Conservation (phyloP, 2,888 invertebrate species). For the Keiferia lycopersicella region DNA sequence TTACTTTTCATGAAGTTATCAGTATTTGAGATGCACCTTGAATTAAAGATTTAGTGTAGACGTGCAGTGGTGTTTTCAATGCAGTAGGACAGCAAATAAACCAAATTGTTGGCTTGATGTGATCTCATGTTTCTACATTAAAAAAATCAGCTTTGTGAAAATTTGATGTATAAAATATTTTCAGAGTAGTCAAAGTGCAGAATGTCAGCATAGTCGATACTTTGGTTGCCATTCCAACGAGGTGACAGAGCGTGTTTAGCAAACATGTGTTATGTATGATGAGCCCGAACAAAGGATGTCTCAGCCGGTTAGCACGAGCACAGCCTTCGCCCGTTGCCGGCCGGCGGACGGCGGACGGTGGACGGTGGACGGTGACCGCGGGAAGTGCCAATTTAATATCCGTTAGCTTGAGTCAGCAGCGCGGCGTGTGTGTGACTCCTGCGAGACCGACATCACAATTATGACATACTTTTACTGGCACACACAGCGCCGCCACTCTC, state of each 20-base stretch:
- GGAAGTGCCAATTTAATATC: slow-evolving; percentile 19
- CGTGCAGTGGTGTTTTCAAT: no score
- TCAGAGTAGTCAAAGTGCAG: no score
- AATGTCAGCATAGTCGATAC: no score
- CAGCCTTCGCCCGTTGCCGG: neutral
- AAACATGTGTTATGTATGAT: neutral
- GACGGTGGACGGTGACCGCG: neutral
- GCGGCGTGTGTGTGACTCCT: neutral
- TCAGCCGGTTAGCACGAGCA: neutral
- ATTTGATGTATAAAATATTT: no score
- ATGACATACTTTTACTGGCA: slow-evolving; percentile 26
- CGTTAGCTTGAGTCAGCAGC: slow-evolving; percentile 21
- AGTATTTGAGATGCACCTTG: no score
- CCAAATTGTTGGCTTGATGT: no score
- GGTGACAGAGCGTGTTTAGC: slow-evolving; percentile 5
- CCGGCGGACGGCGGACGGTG: no score
- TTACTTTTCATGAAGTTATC: neutral
- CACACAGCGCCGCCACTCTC: slow-evolving; percentile 13
- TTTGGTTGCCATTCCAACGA: slow-evolving; percentile 8
- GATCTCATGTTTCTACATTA: no score
- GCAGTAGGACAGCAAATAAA: no score
- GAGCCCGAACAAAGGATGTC: slow-evolving; percentile 4
- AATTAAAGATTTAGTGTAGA: no score
- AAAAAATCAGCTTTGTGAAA: no score
- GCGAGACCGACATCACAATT: slow-evolving; percentile 9